These are phyloP conservation scores for Laticauda laticaudata DNA, from an alignment of 2,113 vertebrate genomes.

Conservation along the genomic window DNA sequence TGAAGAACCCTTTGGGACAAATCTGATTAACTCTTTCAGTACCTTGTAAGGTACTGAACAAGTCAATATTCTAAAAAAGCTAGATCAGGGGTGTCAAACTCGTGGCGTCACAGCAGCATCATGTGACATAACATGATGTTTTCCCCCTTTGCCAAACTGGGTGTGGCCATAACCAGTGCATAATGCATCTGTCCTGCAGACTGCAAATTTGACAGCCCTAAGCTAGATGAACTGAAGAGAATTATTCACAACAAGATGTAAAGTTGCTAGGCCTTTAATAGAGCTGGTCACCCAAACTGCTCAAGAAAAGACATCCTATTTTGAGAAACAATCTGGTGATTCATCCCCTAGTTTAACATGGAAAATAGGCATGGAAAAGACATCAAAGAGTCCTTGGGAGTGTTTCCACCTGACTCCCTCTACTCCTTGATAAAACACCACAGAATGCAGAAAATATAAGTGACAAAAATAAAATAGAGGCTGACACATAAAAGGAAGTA, in stretches of 20 bases:
- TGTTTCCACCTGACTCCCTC: not conserved
- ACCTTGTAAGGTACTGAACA: not conserved
- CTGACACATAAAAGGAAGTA: not conserved
- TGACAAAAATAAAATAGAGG: not conserved
- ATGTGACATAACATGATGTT: too few species aligned
- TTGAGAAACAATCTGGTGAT: not conserved
- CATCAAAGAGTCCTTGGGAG: not conserved
- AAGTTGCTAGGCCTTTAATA: not conserved
- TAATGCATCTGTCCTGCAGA: too few species aligned
- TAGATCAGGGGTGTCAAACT: too few species aligned
- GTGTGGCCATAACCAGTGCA: rapidly evolving
- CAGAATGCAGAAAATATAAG: not conserved
- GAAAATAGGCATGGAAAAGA: not conserved
- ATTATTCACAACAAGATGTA: not conserved
- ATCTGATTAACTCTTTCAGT: not conserved
- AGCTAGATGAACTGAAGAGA: not conserved
- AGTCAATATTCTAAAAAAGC: not conserved
- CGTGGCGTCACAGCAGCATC: rapidly evolving
- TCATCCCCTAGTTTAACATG: not conserved
- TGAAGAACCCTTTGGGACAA: not conserved
- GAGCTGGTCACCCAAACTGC: not conserved
- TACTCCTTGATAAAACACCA: not conserved
- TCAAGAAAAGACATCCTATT: not conserved
- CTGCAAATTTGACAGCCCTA: too few species aligned
- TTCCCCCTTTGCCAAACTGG: too few species aligned